Percentiles rank a stretch among this genome's conserved stretches.
These are phyloP conservation scores for Venustaconcha ellipsiformis DNA, from an alignment of 1,140 invertebrate genomes.

Conservation along the genomic window DNA sequence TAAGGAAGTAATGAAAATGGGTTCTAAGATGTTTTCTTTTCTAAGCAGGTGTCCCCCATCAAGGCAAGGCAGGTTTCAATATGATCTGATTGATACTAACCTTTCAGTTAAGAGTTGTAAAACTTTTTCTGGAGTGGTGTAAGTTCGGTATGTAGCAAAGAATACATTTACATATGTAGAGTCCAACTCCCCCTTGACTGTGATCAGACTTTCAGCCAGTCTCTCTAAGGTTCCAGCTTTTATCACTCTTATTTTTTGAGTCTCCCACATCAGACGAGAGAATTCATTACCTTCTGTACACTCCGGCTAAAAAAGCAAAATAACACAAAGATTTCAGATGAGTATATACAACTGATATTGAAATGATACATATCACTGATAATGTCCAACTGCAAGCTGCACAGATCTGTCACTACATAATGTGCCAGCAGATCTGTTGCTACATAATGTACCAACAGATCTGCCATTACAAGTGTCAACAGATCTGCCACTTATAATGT, in stretches of 20 bases:
- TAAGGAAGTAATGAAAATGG: too few relatives aligned
- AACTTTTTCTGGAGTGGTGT: conserved; percentile 85
- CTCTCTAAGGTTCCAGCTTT: conserved; percentile 96
- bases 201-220: conserved; percentile 91
- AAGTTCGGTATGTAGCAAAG: conserved; percentile 92
- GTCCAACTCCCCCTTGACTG: conserved; percentile 94
- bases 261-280: conserved; percentile 94
- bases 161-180: conserved; percentile 98
- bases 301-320: conserved; percentile 51
- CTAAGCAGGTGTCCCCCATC: too few relatives aligned
- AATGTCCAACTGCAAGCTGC: not conserved
- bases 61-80: too few relatives aligned
- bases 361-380: conserved; percentile 24
- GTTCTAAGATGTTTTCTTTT: too few relatives aligned
- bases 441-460: not conserved
- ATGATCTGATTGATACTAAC: too few relatives aligned
- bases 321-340: not conserved
- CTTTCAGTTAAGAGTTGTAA: conserved; percentile 72
- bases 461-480: too few relatives aligned
- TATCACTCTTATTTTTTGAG: conserved; percentile 93
- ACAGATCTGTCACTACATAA: not conserved
- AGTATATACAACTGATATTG: conserved; percentile 40
- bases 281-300: conserved; percentile 53
- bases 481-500: too few relatives aligned
- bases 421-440: not conserved